phyloP scores from a whole-genome alignment of 2,888 invertebrate genomes.

The Galerucella calmariensis region DNA sequence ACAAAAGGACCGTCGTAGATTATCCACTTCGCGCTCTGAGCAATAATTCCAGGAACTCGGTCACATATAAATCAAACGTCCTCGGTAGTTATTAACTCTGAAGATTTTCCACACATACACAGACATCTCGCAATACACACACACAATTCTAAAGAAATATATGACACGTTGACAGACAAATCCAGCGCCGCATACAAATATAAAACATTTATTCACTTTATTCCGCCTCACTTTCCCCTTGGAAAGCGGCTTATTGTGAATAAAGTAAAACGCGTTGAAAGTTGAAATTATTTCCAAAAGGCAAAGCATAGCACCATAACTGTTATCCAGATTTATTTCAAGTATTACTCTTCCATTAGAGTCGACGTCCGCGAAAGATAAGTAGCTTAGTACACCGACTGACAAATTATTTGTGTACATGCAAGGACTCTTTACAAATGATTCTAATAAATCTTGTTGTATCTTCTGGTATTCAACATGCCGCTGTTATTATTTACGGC shows the following conservation, averaged over 20 bases:
- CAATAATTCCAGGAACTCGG: constrained; percentile 23
- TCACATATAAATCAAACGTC: constrained; percentile 30
- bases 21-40: background rate
- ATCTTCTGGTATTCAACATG: constrained; percentile 40
- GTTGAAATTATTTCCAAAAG: constrained; percentile 33
- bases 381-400: constrained; percentile 49
- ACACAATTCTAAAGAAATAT: constrained; percentile 31
- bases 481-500: constrained; percentile 42
- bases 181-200: constrained; percentile 36
- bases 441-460: constrained; percentile 44
- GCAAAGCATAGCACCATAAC: constrained; percentile 11
- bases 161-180: constrained; percentile 33
- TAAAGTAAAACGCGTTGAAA: constrained; percentile 40
- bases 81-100: constrained; percentile 23
- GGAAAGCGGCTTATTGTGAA: constrained; percentile 42
- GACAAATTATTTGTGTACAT: constrained; percentile 52
- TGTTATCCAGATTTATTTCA: constrained; percentile 35
- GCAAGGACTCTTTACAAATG: constrained; percentile 47
- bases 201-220: constrained; percentile 41
- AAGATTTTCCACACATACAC: constrained; percentile 14
- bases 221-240: constrained; percentile 35
- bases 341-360: constrained; percentile 46
- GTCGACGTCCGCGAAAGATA: constrained; percentile 47
- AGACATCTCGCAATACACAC: constrained; percentile 14
- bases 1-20: background rate